Conservation (phyloP, 2,113 vertebrate species). For the Muntiacus muntjak region DNA sequence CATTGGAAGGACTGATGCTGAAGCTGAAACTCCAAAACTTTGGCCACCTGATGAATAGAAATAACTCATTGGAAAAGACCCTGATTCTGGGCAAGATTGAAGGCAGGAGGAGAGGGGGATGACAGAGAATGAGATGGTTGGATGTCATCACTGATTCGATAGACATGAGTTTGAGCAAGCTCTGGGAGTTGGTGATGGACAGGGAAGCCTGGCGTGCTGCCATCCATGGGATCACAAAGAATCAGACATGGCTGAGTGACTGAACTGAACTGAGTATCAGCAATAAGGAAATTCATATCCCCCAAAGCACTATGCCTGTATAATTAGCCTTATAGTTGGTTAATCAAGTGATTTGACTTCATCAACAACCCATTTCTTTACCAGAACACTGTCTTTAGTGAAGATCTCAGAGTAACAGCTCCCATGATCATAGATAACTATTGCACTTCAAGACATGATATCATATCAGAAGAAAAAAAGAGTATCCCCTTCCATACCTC, state of each 20-base stretch:
- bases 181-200: no score
- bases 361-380: background rate
- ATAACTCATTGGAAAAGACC: no score
- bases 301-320: background rate
- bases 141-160: no score
- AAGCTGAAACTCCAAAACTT: no score
- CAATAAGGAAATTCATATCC: background rate
- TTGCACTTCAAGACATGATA: background rate
- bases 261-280: background rate
- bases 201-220: no score
- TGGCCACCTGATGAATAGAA: no score
- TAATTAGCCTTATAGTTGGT: background rate
- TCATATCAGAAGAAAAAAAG: background rate
- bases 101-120: no score
- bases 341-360: background rate
- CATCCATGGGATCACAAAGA: no score
- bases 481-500: background rate
- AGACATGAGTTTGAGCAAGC: no score
- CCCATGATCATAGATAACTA: background rate
- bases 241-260: no score
- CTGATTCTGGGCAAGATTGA: no score
- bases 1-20: background rate
- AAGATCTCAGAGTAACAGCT: background rate
- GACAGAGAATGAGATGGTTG: no score
- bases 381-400: background rate